Evolutionary conservation across 2,888 invertebrate genomes (phyloP).

Genomic region (Drepanosiphum platanoidis): DNA sequence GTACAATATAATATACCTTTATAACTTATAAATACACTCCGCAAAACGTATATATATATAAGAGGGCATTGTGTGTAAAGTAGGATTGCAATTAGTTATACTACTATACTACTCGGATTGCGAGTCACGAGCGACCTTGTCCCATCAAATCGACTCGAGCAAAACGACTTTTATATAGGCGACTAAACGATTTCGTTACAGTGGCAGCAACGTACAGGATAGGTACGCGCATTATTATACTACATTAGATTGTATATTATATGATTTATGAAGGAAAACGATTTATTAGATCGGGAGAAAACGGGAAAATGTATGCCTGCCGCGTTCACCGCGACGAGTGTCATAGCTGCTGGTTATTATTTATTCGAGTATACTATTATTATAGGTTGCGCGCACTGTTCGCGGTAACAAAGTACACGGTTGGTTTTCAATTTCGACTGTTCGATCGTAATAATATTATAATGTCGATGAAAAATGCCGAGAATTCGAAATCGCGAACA

Average conservation of each 20-base stretch:
- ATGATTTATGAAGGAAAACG: neutral
- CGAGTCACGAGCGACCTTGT: conserved; percentile 44
- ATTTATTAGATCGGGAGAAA: neutral
- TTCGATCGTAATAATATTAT: too few species aligned
- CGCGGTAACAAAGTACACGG: too few species aligned
- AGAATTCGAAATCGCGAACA: neutral
- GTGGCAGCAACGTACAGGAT: neutral
- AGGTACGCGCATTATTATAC: neutral
- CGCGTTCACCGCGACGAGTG: too few species aligned
- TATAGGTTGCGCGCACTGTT: too few species aligned
- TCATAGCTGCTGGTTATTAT: too few species aligned
- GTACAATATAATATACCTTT: too few species aligned
- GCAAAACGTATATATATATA: neutral
- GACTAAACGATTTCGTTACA: conserved; percentile 10
- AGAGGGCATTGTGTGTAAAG: conserved; percentile 45
- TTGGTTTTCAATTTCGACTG: too few species aligned
- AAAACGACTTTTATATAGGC: conserved; percentile 9
- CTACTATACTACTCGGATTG: neutral
- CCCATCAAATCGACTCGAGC: conserved; percentile 26
- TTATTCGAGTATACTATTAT: too few species aligned
- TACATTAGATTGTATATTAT: too few species aligned
- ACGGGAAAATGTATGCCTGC: too few species aligned
- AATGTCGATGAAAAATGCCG: neutral
- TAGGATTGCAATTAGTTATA: conserved; percentile 51
- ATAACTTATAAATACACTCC: neutral